Conservation (phyloP, 2,797 vertebrate species). For the Xenentodon cancila region DNA sequence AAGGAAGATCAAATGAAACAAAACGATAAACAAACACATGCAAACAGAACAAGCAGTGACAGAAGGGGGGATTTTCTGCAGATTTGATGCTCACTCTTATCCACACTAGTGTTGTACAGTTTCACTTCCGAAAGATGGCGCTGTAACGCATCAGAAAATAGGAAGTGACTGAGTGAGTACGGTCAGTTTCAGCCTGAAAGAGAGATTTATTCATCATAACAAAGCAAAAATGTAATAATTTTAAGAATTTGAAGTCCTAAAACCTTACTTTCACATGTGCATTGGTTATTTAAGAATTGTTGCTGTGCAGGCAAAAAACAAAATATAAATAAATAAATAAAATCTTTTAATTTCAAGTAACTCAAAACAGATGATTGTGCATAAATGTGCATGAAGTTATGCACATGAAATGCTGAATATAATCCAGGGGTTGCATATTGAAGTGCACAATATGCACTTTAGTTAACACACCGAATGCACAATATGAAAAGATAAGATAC, state of each 20-base stretch:
- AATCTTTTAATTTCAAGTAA: no score
- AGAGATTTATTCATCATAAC: background rate
- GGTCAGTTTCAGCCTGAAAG: no score
- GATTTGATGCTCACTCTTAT: background rate
- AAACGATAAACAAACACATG: slow-evolving; percentile 19
- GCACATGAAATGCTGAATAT: no score
- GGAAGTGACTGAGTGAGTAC: background rate
- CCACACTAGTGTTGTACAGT: slow-evolving; percentile 7
- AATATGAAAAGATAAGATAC: no score
- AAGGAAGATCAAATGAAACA: slow-evolving; percentile 12
- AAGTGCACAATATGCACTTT: no score
- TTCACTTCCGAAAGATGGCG: slow-evolving; percentile 60
- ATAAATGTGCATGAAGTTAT: no score
- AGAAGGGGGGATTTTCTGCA: background rate
- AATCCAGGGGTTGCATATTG: no score
- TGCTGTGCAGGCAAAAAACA: background rate
- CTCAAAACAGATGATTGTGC: no score
- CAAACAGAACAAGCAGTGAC: slow-evolving; percentile 33
- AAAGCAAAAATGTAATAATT: background rate
- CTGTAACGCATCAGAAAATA: slow-evolving; percentile 30
- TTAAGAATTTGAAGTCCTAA: background rate
- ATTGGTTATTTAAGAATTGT: background rate
- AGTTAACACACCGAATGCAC: no score
- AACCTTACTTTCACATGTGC: background rate
- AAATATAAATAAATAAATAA: no score